Base-by-base conservation (phyloP, 2,888 invertebrate species). In the Actias luna region DNA sequence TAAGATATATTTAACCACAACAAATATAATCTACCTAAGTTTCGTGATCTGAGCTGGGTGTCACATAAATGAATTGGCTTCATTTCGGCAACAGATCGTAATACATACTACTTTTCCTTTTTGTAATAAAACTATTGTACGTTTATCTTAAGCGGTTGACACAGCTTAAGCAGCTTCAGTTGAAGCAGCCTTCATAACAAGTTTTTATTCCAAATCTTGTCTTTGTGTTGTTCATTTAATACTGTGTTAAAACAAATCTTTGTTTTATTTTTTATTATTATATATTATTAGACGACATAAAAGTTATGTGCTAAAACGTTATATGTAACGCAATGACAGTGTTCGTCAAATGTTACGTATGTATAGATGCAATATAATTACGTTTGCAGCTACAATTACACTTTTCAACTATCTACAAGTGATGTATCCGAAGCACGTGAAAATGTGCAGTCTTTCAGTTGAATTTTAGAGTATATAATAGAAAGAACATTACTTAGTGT, bases 1-100 rank as follows among this genome's bases (percentile, higher is more conserved):
- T 59, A 42, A 42, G 42, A 39, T 25, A 36, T 42, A 39, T 27
- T 31, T 55, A 55, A 42, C 8, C 8, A 62, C 16, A 69, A 66
- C 65, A 66, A 68, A 68, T 68, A 67, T 62, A 66, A 66, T 59
- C 64, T 64, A 39, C 33, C 18, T 36, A 18, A 75, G 80, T 74
- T 82, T 85, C 85, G 79, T 92, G 92, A 90, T 92, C 85, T 92
- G 92, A 92, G 83, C 92, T 92, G 92, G 92, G 92, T 92, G 92
- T 91, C 79, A 85, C 84, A 76, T 82, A 84, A 79, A 73, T 65
- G 67, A 79, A 92, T 92, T 90, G 92, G 92, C 90, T 88, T 87
- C 90, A 91, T 92, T 92, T 91, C 88, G 90, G 92, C 87, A 91
- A 91, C 92, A 92, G 92, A 91, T 92, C 92, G 92, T 92, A 92